Evolutionary conservation across 2,113 vertebrate species (phyloP), one percentile per base, ranked within the genome.

Genomic region (Dromas ardeola): DNA sequence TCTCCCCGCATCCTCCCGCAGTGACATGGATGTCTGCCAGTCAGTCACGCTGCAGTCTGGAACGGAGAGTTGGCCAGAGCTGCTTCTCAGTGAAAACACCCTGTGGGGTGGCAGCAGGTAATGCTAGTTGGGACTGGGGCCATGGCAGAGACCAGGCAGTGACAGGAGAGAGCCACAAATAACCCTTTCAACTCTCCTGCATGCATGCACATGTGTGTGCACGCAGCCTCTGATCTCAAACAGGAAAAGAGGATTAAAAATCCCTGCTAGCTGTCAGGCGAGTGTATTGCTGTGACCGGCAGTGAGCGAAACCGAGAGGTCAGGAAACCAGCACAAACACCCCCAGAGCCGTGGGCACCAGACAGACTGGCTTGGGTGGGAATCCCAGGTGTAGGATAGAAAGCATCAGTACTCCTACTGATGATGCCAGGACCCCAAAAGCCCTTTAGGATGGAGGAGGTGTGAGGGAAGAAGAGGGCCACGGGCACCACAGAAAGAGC

Each of bases 21-120:
- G 49, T 15, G 43, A 17, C 59, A 47, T 0, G 2, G 42, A 36
- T 53, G 10, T 29, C 55, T 10, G 4, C 55, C 69, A 11, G 29
- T 30, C 65, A 22, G 15, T 34, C 65, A 74, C 40, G 43, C 10
- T 0, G 0, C 16, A 25, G 32, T 32, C 40, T 29, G 72, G 22
- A 82, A 49, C 40, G 50, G 29, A 63, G 80, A 72, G 10, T 5
- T 34, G 66, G 13, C 23, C 47, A 67, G 25, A 65, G 34, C 66
- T 5, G 6, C 61, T 58, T 52, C 52, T 61, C 5, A 2, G 21
- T 42, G 43, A 69, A 29, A 72, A 23, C 17, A 50, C 3, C 40
- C 62, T 23, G 7, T n/a, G 50, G 36, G 27, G 30, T 50, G 52
- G 18, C 71, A 88, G 36, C 77, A 17, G 30, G 53, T 16, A 21